Base-by-base conservation (phyloP, 2,797 vertebrate genomes). In the Sebastes diaconus region DNA sequence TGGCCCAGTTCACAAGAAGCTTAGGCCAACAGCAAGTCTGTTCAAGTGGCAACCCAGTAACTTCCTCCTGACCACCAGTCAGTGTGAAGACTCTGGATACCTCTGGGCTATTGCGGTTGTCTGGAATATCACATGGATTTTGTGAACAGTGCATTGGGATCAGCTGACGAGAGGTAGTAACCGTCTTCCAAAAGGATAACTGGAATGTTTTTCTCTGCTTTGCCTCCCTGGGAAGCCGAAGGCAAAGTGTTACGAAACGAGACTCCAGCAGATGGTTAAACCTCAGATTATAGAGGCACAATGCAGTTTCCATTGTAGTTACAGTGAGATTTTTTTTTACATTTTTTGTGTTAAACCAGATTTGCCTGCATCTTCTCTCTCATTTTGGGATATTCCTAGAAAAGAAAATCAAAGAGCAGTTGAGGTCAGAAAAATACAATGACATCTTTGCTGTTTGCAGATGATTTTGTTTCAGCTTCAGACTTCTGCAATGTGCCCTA, bases 221-320 rank as follows among this genome's bases (percentile, higher is more conserved):
- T 46, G 57, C 66, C 6, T 80, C 61, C 8, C 29, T 11, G 6
- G 16, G 39, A 80, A 64, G 54, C 83, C 78, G 18, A 1, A 63
- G 36, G 74, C 65, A 50, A 77, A 80, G 27, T 68, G 50, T 88
- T 81, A 54, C 76, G 10, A 59, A 69, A 52, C 34, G 42, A 75
- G 22, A 13, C 67, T 77, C 42, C 70, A 70, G 57, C 69, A 65
- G 58, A 73, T 78, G 63, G 61, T 84, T 72, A 79, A 84, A 3
- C 73, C 34, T 73, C 8, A 69, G 68, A 80, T 81, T 73, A 83
- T 54, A 12, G 70, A 67, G 25, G 8, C 50, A 79, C 61, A 78
- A 65, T 76, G 61, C 29, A 71, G 65, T 81, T 30, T 80, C 32
- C 30, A 36, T 34, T 8, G 5, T n/a, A 39, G 34, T 76, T 64